Conservation (phyloP, 2,888 invertebrate genomes). For the Eupithecia abbreviata region DNA sequence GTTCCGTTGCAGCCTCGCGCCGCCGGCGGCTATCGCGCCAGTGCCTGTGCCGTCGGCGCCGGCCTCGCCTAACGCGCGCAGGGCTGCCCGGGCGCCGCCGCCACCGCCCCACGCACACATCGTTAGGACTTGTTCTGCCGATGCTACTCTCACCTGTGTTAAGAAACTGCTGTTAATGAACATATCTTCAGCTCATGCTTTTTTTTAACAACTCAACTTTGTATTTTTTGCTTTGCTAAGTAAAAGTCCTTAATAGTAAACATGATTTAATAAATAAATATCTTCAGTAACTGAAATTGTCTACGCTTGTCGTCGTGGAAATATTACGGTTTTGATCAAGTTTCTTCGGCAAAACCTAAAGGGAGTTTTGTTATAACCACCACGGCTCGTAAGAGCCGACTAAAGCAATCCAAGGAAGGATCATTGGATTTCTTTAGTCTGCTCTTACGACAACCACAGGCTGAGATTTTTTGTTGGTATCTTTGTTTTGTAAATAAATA, state of each 20-base stretch:
- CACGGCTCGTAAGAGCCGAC: no score
- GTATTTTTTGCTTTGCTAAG: no score
- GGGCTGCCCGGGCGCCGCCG: constrained; percentile 70
- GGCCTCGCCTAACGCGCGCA: constrained; percentile 66
- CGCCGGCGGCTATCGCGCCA: constrained; percentile 57
- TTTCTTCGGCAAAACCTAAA: no score
- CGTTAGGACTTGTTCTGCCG: constrained; percentile 92
- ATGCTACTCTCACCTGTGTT: constrained; percentile 87
- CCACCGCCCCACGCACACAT: constrained; percentile 92
- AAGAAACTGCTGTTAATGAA: neutral
- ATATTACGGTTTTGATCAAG: no score
- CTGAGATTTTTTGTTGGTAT: neutral
- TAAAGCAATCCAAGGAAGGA: no score
- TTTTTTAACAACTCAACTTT: no score
- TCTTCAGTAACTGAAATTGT: no score
- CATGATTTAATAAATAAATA: no score
- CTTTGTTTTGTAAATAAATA: no score
- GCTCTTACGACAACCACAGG: neutral
- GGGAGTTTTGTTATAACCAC: no score
- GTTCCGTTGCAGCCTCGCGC: constrained; percentile 75
- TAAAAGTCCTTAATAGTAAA: no score
- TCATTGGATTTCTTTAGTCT: neutral
- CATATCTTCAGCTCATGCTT: neutral
- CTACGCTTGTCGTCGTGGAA: no score
- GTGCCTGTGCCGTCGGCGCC: constrained; percentile 83